These are phyloP conservation scores for Ivindomyrus marchei DNA, from an alignment of 2,113 vertebrate genomes.

Conservation along the genomic window DNA sequence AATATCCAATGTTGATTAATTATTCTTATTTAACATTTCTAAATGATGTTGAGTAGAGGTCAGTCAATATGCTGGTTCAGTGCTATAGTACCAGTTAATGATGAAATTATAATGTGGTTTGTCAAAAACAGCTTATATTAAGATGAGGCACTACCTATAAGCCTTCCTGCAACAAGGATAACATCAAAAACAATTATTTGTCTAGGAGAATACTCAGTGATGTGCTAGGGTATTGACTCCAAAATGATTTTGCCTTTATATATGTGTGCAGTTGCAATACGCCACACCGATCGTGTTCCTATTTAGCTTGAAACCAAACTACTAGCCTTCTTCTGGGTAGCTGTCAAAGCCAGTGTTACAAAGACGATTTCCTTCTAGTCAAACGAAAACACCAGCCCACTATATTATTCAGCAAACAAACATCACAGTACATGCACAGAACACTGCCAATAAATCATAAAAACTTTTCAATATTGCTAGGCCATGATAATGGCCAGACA, in stretches of 20 bases:
- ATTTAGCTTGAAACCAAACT: background rate
- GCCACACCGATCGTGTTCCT: background rate
- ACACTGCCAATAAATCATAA: background rate
- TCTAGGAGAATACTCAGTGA: background rate
- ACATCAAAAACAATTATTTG: background rate
- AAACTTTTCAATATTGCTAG: background rate
- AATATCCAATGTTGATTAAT: background rate
- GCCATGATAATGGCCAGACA: background rate
- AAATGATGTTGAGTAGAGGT: background rate
- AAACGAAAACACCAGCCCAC: background rate
- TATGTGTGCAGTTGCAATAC: background rate
- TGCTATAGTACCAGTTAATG: background rate
- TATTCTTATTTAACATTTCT: background rate
- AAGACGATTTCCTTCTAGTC: background rate
- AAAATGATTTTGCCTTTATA: background rate
- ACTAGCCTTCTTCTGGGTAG: background rate
- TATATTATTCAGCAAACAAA: background rate
- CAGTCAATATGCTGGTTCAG: background rate
- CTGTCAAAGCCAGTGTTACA: background rate
- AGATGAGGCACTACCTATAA: background rate
- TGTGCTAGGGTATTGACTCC: background rate
- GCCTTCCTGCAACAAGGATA: background rate
- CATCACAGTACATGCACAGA: background rate
- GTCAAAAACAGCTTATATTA: background rate
- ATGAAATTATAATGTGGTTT: background rate